A percentile compares a stretch with the other conserved stretches of the same genome.
phyloP scores from a whole-genome alignment of 1,140 invertebrate genomes.

The Bombus terrestris region DNA sequence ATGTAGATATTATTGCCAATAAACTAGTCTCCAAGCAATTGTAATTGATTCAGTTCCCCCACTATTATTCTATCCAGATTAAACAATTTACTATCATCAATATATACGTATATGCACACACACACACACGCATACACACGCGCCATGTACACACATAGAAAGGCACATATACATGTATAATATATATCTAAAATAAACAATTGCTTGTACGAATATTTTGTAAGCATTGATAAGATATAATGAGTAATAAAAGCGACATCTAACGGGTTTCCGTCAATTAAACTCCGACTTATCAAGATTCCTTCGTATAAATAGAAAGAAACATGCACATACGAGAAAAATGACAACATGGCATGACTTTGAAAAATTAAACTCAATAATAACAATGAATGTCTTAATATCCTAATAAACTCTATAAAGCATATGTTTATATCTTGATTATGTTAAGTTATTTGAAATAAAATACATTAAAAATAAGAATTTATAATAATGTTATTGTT shows the following conservation, averaged over 20 bases:
- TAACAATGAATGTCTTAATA: not conserved
- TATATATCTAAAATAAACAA: not conserved
- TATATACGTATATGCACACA: too few relatives aligned
- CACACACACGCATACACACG: too few relatives aligned
- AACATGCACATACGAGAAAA: not conserved
- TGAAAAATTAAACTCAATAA: slow-evolving; percentile 41
- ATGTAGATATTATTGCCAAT: slow-evolving; percentile 53
- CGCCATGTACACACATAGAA: too few relatives aligned
- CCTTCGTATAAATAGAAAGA: not conserved
- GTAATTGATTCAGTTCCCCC: slow-evolving; percentile 1
- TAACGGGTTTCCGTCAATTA: not conserved
- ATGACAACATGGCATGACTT: slow-evolving; percentile 58
- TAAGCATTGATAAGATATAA: not conserved
- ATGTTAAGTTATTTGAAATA: slow-evolving; percentile 5
- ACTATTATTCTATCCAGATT: not conserved
- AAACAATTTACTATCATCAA: not conserved
- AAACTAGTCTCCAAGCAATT: slow-evolving; percentile 48
- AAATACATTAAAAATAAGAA: not conserved
- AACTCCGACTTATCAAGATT: slow-evolving; percentile 6
- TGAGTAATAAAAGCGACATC: slow-evolving; percentile 14
- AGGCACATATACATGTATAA: not conserved
- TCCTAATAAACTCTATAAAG: not conserved
- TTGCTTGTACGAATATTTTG: not conserved
- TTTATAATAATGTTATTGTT: not conserved
- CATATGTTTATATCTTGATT: not conserved